phyloP scores from a whole-genome alignment of 2,888 invertebrate species.

The Epinotia ramella region DNA sequence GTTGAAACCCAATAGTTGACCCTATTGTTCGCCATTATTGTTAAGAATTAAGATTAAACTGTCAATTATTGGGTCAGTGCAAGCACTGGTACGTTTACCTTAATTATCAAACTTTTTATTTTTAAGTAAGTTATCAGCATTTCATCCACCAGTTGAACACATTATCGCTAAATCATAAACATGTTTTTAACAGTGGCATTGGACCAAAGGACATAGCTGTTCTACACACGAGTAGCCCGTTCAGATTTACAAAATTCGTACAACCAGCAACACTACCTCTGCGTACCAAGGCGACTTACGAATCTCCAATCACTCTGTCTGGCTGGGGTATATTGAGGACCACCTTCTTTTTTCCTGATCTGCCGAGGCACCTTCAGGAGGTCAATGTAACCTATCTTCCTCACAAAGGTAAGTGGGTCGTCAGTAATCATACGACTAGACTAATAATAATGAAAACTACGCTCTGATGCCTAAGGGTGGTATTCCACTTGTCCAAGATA shows the following conservation, averaged over 20 bases:
- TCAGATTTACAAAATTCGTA: slow-evolving; percentile 68
- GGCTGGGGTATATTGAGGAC: slow-evolving; percentile 83
- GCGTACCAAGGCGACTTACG: slow-evolving; percentile 55
- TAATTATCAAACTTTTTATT: too few relatives aligned
- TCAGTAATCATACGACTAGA: slow-evolving; percentile 7
- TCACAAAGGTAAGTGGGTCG: slow-evolving; percentile 65
- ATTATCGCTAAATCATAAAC: not conserved
- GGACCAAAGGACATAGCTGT: slow-evolving; percentile 84
- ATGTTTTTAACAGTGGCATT: slow-evolving; percentile 66
- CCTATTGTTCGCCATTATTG: too few relatives aligned
- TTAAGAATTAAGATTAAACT: too few relatives aligned
- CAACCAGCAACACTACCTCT: slow-evolving; percentile 77
- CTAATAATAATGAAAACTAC: not conserved
- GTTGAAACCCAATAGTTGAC: too few relatives aligned
- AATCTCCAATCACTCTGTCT: slow-evolving; percentile 62
- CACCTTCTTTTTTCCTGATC: slow-evolving; percentile 65
- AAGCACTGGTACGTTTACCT: too few relatives aligned
- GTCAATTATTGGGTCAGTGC: too few relatives aligned
- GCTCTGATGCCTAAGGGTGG: not conserved
- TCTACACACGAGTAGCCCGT: slow-evolving; percentile 66
- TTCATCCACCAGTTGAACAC: not conserved
- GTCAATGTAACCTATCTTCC: slow-evolving; percentile 71
- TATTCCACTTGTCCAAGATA: too few relatives aligned
- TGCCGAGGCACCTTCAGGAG: slow-evolving; percentile 78
- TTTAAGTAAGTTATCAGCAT: not conserved